phyloP scores from a whole-genome alignment of 2,888 invertebrate genomes.

The Myathropa florea region DNA sequence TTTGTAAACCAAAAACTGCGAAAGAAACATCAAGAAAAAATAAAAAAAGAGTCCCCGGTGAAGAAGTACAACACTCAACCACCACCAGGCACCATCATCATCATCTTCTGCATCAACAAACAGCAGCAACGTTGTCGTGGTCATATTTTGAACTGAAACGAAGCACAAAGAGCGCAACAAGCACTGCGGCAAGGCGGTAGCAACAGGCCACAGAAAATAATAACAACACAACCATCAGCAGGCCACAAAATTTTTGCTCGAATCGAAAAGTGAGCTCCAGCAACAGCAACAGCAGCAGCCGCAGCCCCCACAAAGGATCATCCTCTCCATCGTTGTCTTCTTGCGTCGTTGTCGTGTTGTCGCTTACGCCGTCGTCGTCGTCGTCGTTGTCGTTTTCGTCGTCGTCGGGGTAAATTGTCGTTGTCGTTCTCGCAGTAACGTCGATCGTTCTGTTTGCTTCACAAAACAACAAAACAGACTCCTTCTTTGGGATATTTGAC shows the following conservation, averaged over 20 bases:
- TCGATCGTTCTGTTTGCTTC: conserved; percentile 37
- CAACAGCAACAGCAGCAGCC: conserved; percentile 18
- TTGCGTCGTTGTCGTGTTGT: conserved; percentile 24
- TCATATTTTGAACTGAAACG: conserved; percentile 39
- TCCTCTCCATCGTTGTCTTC: conserved; percentile 24
- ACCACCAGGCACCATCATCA: conserved; percentile 37
- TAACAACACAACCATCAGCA: neutral
- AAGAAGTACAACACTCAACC: conserved; percentile 39
- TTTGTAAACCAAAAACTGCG: conserved; percentile 42
- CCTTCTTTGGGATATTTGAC: neutral
- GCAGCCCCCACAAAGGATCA: conserved; percentile 67
- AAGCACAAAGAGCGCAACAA: conserved; percentile 64
- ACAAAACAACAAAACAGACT: neutral
- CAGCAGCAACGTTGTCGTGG: conserved; percentile 5
- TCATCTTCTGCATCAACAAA: neutral
- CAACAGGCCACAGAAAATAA: neutral
- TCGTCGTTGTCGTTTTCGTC: conserved; percentile 4
- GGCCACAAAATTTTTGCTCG: neutral
- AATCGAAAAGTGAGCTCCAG: conserved; percentile 3
- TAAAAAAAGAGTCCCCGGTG: conserved; percentile 35
- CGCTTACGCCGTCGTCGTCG: conserved; percentile 5
- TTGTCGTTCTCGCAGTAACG: conserved; percentile 40
- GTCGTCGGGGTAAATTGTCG: too few species aligned
- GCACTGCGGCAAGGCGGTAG: conserved; percentile 4
- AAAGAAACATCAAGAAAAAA: conserved; percentile 26